phyloP scores from a whole-genome alignment of 2,797 vertebrate species.

The Zalophus californianus region DNA sequence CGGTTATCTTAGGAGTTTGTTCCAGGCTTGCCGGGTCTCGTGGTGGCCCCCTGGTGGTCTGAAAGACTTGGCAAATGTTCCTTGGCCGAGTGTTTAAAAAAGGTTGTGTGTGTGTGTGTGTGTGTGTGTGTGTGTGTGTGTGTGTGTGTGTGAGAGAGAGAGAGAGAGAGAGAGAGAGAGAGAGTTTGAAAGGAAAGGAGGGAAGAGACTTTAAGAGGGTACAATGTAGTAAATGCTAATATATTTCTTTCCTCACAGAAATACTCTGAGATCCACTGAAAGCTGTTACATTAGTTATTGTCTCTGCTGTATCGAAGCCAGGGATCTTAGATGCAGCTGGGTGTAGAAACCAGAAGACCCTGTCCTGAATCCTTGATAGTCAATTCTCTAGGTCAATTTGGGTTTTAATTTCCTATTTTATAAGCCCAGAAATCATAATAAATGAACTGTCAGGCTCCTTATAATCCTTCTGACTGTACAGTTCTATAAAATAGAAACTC shows the following conservation, averaged over 20 bases:
- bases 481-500: conserved; percentile 38
- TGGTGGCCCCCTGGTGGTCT: conserved; percentile 74
- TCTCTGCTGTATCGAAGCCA: neutral
- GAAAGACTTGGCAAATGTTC: neutral
- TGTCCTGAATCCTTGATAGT: neutral
- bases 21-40: neutral
- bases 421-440: conserved; percentile 48
- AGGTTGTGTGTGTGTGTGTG: neutral
- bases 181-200: neutral
- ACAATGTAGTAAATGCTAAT: neutral
- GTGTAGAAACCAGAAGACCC: neutral
- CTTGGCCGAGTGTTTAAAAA: neutral
- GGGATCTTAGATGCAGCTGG: neutral
- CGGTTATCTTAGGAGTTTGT: neutral
- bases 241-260: neutral
- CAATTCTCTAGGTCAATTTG: neutral
- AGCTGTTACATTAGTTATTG: neutral
- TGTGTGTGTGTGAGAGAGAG: too few relatives aligned
- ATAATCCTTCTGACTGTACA: neutral
- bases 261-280: neutral
- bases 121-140: neutral
- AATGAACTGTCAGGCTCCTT: neutral
- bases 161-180: too few relatives aligned
- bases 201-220: neutral
- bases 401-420: conserved; percentile 51